phyloP scores from a whole-genome alignment of 2,888 invertebrate genomes.

The Uloborus plumipes region DNA sequence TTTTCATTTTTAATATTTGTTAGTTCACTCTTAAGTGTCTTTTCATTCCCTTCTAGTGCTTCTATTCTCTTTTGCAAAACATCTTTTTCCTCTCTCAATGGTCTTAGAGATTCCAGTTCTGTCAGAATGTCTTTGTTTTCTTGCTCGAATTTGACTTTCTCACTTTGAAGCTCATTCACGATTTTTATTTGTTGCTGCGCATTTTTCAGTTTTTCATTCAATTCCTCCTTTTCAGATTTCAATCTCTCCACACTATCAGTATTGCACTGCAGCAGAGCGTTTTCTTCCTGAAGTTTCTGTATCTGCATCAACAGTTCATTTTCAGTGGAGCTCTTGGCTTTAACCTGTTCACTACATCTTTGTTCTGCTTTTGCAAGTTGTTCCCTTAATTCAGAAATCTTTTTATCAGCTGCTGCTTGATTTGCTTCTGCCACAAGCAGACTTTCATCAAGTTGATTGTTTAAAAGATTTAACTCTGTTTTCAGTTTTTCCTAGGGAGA shows the following conservation, averaged over 20 bases:
- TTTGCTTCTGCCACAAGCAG: slow-evolving; percentile 46
- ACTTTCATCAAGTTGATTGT: slow-evolving; percentile 59
- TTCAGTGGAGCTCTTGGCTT: slow-evolving; percentile 17
- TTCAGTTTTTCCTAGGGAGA: slow-evolving; percentile 51
- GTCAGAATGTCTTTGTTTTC: slow-evolving; percentile 27
- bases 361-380: slow-evolving; percentile 41
- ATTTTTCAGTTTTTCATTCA: slow-evolving; percentile 50
- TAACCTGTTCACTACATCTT: slow-evolving; percentile 10
- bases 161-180: slow-evolving; percentile 35
- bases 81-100: slow-evolving; percentile 17
- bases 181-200: slow-evolving; percentile 36
- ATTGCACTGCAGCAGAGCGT: slow-evolving; percentile 17
- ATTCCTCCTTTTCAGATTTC: slow-evolving; percentile 43
- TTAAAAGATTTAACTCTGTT: slow-evolving; percentile 53
- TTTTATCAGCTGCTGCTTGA: slow-evolving; percentile 42
- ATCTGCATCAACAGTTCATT: slow-evolving; percentile 17
- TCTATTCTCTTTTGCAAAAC: slow-evolving; percentile 28
- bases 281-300: slow-evolving; percentile 42
- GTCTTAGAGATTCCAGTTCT: slow-evolving; percentile 19
- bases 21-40: slow-evolving; percentile 39
- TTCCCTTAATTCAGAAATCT: slow-evolving; percentile 43
- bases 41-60: slow-evolving; percentile 40
- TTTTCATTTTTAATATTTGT: slow-evolving; percentile 38
- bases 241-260: slow-evolving; percentile 33
- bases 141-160: slow-evolving; percentile 18